These are phyloP conservation scores for Sericinus montela DNA, from an alignment of 2,888 invertebrate genomes.

Conservation along the genomic window DNA sequence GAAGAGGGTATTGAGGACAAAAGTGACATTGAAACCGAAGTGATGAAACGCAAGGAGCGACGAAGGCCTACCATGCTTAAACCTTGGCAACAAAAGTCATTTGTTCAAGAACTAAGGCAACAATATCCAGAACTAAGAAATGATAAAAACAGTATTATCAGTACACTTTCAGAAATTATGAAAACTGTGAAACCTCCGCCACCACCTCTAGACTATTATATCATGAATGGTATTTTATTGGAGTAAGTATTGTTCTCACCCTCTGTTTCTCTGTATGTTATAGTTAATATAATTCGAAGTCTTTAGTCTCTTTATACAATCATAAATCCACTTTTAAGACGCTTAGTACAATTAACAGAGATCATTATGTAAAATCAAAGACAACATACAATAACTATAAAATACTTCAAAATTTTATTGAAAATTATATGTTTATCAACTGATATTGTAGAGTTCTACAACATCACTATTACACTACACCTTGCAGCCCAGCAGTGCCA, in stretches of 20 bases:
- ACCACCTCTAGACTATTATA: conserved; percentile 42
- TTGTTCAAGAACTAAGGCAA: conserved; percentile 45
- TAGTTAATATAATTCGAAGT: not conserved
- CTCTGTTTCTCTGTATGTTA: not conserved
- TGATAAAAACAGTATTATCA: conserved; percentile 39
- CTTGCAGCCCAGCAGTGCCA: too few species aligned
- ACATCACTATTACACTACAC: too few species aligned
- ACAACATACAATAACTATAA: too few species aligned
- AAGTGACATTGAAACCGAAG: conserved; percentile 25
- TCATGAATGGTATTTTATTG: conserved; percentile 39
- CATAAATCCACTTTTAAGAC: too few species aligned
- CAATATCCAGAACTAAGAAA: conserved; percentile 43
- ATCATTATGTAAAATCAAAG: too few species aligned
- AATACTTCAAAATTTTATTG: too few species aligned
- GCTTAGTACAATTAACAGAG: too few species aligned
- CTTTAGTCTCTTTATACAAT: too few species aligned
- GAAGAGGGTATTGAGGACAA: conserved; percentile 6
- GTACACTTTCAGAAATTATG: conserved; percentile 51
- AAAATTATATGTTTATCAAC: too few species aligned
- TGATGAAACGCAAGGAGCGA: conserved; percentile 29
- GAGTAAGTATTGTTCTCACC: conserved; percentile 40
- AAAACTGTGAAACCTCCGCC: conserved; percentile 41
- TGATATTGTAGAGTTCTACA: too few species aligned
- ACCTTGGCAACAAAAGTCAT: conserved; percentile 31
- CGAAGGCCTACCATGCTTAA: conserved; percentile 28